Evolutionary conservation across 2,888 invertebrate genomes (phyloP).

Genomic region (Myopa testacea): DNA sequence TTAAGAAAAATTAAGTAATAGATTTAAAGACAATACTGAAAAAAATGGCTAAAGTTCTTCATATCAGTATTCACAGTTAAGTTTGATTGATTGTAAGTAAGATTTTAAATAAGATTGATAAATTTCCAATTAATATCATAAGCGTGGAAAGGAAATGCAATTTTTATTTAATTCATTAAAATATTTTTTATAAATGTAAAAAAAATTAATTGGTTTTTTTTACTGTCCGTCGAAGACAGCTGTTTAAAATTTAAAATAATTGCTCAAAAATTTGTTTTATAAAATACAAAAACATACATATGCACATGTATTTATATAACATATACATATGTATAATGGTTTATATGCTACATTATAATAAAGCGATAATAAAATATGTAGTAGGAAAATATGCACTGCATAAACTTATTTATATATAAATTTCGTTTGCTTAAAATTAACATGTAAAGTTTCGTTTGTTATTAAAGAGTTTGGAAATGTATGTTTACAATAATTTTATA

Average conservation of each 20-base stretch:
- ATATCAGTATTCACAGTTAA: too few relatives aligned
- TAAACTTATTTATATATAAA: conserved; percentile 6
- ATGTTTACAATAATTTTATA: not conserved
- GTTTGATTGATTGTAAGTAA: too few relatives aligned
- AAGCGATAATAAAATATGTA: not conserved
- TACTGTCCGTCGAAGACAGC: too few relatives aligned
- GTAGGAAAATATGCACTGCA: not conserved
- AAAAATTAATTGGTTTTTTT: conserved; percentile 16
- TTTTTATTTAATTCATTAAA: conserved; percentile 6
- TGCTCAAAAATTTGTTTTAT: not conserved
- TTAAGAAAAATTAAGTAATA: too few relatives aligned
- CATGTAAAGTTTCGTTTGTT: not conserved
- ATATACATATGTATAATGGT: not conserved
- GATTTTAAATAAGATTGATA: too few relatives aligned
- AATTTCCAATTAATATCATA: too few relatives aligned
- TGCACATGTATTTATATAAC: not conserved
- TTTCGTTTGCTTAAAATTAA: not conserved
- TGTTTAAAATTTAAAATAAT: conserved; percentile 12
- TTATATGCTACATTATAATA: not conserved
- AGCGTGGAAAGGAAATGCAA: too few relatives aligned
- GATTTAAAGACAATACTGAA: too few relatives aligned
- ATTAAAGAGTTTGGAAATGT: conserved; percentile 21
- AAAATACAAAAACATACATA: conserved; percentile 5
- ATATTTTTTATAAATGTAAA: conserved; percentile 19
- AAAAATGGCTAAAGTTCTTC: too few relatives aligned